Evolutionary conservation across 2,888 invertebrate species (phyloP), one percentile per base, ranked within the genome.

Genomic region (Drosophila pseudotalamancana): DNA sequence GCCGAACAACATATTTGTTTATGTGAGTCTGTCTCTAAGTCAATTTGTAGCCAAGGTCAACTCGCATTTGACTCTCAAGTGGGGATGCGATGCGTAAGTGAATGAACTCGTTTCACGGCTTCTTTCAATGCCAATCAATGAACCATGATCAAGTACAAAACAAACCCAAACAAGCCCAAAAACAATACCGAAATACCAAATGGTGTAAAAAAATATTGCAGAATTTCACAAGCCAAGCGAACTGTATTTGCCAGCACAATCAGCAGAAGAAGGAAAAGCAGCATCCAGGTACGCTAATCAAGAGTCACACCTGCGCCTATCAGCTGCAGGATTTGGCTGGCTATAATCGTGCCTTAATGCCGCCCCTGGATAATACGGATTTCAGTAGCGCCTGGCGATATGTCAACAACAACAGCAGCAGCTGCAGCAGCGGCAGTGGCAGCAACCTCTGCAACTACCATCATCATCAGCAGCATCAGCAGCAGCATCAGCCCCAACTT

Each of bases 361-460:
- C 91, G 72, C 88, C 91, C 69, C 68, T 91, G 87, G 87, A 88
- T 84, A 61, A 89, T 77, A 69, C 88, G 64, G 79, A 87, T 79
- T 69, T 88, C 9, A 78, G 79, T 70, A 73, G 68, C 31, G 79
- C 66, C 57, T 86, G 68, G 73, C 79, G 64, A 21, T 79, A 72
- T 75, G 77, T 75, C 73, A 86, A 77, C 57, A 77, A 71, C 53
- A 88, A 78, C 69, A 75, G 61, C 68, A 65, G 76, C 55, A 69
- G 64, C 64, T 76, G 83, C 79, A 83, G 34, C 67, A 69, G 19
- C 69, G 72, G 34, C 56, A 67, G n/a, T n/a, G n/a, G 32, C 69
- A 66, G 31, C 25, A 5, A 23, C 6, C 40, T 42, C 40, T 42
- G 40, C 23, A 42, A 42, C 6, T 42, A 42, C 40, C 40, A 42